Evolutionary conservation across 2,888 invertebrate genomes (phyloP), one percentile per base, ranked within the genome.

Genomic region (Nomada fucata): DNA sequence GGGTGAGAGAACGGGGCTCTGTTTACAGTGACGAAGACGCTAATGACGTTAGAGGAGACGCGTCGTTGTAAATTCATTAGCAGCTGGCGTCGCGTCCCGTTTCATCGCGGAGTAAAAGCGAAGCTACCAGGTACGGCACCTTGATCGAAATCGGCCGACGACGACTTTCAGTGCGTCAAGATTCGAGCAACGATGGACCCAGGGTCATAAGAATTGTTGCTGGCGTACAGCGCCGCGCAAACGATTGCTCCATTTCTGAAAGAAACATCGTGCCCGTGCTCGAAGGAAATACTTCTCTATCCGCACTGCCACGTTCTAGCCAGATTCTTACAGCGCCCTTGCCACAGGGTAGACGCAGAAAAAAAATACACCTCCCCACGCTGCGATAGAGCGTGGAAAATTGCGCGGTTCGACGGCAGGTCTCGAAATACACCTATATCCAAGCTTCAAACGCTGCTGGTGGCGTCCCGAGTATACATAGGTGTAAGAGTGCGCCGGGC

Each of bases 391-490:
- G 64, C 50, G 36, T 61, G 69, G 70, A 78, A 76, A 76, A 86
- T 75, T 78, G 80, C 67, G 65, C 53, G 75, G 74, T 73, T 76
- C 65, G 63, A 36, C 47, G 76, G 73, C 82, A 84, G 20, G 20
- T 85, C 87, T 86, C 84, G 85, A 89, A 89, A 88, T 88, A 88
- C 20, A 69, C 83, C 83, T 84, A 84, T 80, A 82, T 83, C 79
- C 81, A 84, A 79, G 81, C 85, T 72, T 71, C 64, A 64, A 69
- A 64, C 74, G 64, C 55, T 47, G 78, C 69, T 63, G 73, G 74
- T 71, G 76, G 44, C 76, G 71, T 81, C 50, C 63, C 64, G 42
- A n/a, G 29, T 79, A 74, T 82, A 47, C 47, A 81, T 79, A 82
- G 74, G 68, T 86, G 71, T 82, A 85, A 69, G 69, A 78, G 72